These are phyloP conservation scores for Gymnopithys bicolor DNA, from an alignment of 2,797 vertebrate genomes.

Conservation along the genomic window DNA sequence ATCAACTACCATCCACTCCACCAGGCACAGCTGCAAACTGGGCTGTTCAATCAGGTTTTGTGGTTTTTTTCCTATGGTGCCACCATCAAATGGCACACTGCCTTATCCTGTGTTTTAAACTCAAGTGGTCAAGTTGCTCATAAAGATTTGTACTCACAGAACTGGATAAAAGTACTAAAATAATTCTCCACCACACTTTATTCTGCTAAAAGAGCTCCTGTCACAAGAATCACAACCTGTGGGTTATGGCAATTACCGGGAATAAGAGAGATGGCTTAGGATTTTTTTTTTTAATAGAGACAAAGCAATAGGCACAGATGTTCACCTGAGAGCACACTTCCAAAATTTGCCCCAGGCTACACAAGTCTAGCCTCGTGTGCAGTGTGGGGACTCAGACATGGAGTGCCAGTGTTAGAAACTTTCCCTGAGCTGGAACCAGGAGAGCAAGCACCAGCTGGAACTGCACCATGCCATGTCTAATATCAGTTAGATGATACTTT, in stretches of 20 bases:
- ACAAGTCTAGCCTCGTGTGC: neutral
- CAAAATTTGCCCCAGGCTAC: neutral
- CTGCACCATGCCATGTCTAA: neutral
- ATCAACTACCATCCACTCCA: neutral
- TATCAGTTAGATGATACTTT: neutral
- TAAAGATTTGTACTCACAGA: neutral
- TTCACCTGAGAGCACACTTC: neutral
- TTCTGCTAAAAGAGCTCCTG: neutral
- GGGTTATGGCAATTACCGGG: neutral
- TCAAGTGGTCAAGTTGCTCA: neutral
- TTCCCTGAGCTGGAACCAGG: neutral
- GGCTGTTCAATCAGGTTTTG: neutral
- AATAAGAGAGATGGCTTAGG: neutral
- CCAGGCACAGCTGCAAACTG: neutral
- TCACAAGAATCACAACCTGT: neutral
- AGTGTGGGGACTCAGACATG: accelerated
- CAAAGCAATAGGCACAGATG: neutral
- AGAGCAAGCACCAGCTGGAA: neutral
- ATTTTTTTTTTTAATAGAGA: neutral
- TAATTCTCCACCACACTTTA: neutral
- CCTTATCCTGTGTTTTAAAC: neutral
- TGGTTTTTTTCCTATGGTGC: neutral
- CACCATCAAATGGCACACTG: accelerated
- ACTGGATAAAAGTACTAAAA: neutral
- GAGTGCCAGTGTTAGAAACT: neutral